Percentiles rank a stretch among this genome's conserved stretches.
phyloP scores from a whole-genome alignment of 1,140 invertebrate genomes.

The Bombus soroeensis region DNA sequence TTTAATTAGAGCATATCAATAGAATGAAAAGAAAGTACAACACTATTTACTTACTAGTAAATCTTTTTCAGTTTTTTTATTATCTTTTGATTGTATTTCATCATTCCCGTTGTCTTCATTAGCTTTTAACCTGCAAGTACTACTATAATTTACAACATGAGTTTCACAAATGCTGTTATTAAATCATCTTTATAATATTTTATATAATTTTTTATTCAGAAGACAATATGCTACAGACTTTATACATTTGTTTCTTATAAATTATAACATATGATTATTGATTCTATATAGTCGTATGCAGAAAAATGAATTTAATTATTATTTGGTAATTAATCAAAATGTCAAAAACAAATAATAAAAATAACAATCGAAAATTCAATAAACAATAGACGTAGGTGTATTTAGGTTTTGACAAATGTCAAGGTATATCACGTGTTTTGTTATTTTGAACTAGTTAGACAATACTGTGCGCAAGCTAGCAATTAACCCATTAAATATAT shows the following conservation, averaged over 20 bases:
- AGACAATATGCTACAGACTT: background rate
- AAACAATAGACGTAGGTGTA: background rate
- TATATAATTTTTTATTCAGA: background rate
- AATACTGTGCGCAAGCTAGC: background rate
- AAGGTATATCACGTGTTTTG: constrained; percentile 19
- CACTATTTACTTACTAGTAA: constrained; percentile 75
- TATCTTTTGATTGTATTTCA: constrained; percentile 80
- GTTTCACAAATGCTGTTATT: background rate
- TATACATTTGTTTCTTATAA: background rate
- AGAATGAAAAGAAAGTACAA: constrained; percentile 11
- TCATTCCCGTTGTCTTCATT: constrained; percentile 85
- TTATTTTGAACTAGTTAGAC: background rate
- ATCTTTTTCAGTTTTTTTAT: constrained; percentile 78
- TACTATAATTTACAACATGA: constrained; percentile 34
- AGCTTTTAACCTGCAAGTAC: constrained; percentile 82
- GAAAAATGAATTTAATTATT: background rate
- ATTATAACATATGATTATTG: background rate
- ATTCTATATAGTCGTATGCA: background rate
- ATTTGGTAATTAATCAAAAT: background rate
- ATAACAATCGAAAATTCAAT: constrained; percentile 18
- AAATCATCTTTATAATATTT: background rate
- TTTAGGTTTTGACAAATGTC: constrained; percentile 31
- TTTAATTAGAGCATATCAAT: constrained; percentile 22
- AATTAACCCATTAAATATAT: background rate
- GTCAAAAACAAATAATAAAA: background rate